Evolutionary conservation across 2,888 invertebrate genomes (phyloP).

Genomic region (Sinelater perroti): DNA sequence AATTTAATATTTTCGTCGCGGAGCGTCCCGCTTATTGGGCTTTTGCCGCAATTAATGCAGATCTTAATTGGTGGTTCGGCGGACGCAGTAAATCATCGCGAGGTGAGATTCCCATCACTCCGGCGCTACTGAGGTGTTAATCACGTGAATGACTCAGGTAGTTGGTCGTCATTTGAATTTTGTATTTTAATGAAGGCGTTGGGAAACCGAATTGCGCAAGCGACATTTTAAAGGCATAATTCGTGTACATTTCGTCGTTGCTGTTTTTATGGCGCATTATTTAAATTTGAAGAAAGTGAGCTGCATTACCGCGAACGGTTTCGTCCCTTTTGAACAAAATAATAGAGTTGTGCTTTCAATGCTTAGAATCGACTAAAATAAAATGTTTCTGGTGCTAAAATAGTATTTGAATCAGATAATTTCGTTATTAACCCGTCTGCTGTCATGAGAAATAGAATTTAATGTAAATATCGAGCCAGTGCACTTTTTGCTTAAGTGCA

Average conservation of each 20-base stretch:
- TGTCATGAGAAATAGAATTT: too few species aligned
- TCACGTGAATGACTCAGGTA: slow-evolving; percentile 6
- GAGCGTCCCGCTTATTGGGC: neutral
- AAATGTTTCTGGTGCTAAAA: too few species aligned
- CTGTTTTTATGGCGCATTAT: too few species aligned
- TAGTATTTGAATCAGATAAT: too few species aligned
- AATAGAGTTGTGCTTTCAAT: too few species aligned
- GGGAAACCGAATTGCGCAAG: neutral
- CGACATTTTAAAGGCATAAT: neutral
- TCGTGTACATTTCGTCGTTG: neutral
- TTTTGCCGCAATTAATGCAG: neutral
- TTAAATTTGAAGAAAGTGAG: too few species aligned
- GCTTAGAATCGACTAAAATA: too few species aligned
- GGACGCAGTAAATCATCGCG: neutral
- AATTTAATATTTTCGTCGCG: neutral
- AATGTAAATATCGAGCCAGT: neutral
- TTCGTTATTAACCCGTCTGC: too few species aligned
- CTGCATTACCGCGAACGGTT: too few species aligned
- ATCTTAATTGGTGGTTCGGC: neutral
- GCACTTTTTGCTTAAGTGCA: slow-evolving; percentile 2
- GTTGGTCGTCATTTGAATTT: slow-evolving; percentile 2
- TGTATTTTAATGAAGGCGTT: slow-evolving; percentile 4
- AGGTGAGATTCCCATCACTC: slow-evolving; percentile 7
- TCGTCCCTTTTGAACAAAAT: too few species aligned
- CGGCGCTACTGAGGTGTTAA: neutral